A percentile compares a stretch with the other conserved stretches of the same genome.
Conservation (phyloP, 2,888 invertebrate genomes). For the Scaptomyza tumidula region DNA sequence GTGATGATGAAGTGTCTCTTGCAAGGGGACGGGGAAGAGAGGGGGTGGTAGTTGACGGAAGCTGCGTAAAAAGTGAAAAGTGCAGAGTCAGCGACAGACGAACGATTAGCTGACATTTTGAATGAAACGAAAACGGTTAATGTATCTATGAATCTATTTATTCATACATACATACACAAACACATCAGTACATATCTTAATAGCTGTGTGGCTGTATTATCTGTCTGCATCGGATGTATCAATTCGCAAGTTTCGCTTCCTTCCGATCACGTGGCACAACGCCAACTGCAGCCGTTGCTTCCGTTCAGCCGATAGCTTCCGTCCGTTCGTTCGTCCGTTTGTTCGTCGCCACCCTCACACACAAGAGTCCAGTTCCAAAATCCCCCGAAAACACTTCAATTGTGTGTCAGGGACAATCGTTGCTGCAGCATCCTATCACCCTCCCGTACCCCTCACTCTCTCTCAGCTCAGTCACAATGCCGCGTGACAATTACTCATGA, state of each 20-base stretch:
- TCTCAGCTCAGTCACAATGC: slow-evolving; percentile 1
- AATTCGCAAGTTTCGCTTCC: slow-evolving; percentile 79
- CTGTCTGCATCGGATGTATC: slow-evolving; percentile 75
- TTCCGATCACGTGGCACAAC: slow-evolving; percentile 77
- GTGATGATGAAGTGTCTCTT: neutral
- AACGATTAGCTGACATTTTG: slow-evolving; percentile 68
- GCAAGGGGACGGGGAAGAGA: no score
- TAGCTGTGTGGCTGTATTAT: slow-evolving; percentile 17
- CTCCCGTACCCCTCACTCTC: neutral
- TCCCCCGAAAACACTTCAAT: slow-evolving; percentile 45
- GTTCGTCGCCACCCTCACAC: slow-evolving; percentile 8
- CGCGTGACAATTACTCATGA: slow-evolving; percentile 81
- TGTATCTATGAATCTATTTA: slow-evolving; percentile 5
- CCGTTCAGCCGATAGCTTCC: slow-evolving; percentile 77
- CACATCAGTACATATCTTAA: slow-evolving; percentile 9
- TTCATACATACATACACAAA: neutral
- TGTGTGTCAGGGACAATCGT: slow-evolving; percentile 30
- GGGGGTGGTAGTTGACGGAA: slow-evolving; percentile 1
- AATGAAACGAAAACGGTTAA: slow-evolving; percentile 11
- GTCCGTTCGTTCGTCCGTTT: slow-evolving; percentile 51
- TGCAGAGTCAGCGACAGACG: slow-evolving; percentile 61
- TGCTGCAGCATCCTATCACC: slow-evolving; percentile 14
- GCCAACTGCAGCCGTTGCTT: slow-evolving; percentile 74
- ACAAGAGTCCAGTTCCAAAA: slow-evolving; percentile 10
- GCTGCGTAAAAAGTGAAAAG: slow-evolving; percentile 54